Percentiles rank a stretch among this genome's conserved stretches.
These are phyloP conservation scores for Sphaerophoria taeniata DNA, from an alignment of 2,888 invertebrate species.

Conservation along the genomic window DNA sequence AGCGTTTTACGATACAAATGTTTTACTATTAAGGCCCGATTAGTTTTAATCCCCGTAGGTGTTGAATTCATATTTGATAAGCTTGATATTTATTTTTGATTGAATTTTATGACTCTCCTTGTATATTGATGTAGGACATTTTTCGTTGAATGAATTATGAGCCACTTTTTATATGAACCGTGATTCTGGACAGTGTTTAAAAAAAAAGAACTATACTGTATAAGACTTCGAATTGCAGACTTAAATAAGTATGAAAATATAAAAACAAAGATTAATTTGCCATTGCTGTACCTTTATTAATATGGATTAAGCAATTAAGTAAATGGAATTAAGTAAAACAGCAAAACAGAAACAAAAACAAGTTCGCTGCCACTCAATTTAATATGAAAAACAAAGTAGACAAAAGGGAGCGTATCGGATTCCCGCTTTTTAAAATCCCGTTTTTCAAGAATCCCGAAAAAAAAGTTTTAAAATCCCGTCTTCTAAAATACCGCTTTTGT, in stretches of 20 bases:
- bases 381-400: not conserved
- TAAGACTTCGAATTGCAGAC: not conserved
- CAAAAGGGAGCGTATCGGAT: too few species aligned
- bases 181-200: not conserved
- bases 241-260: not conserved
- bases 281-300: not conserved
- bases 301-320: constrained; percentile 6
- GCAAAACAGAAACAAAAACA: not conserved
- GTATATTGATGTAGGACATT: not conserved
- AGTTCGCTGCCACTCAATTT: constrained; percentile 17
- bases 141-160: not conserved
- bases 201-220: not conserved
- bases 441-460: too few species aligned
- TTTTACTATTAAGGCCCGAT: constrained; percentile 60
- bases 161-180: not conserved
- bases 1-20: constrained; percentile 61
- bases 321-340: not conserved
- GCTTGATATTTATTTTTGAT: not conserved
- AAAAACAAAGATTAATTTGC: not conserved
- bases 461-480: too few species aligned
- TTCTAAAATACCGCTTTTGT: too few species aligned
- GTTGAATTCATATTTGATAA: constrained; percentile 53
- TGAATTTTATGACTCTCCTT: constrained; percentile 4
- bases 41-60: constrained; percentile 56
- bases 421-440: too few species aligned